Conservation (phyloP, 1,140 invertebrate species). For the Glossosoma conforme region DNA sequence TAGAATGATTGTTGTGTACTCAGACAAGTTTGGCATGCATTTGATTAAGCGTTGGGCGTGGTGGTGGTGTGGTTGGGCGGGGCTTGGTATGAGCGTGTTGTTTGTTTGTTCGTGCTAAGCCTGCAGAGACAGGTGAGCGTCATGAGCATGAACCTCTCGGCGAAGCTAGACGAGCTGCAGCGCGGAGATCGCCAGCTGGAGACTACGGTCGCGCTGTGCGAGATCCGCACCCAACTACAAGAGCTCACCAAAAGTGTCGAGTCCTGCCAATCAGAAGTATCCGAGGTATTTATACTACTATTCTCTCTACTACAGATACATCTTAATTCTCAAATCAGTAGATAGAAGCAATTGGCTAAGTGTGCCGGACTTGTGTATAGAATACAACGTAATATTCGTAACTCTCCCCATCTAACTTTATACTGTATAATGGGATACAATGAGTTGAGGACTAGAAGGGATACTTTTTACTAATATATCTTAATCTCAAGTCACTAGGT, state of each 20-base stretch:
- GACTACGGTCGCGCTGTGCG: constrained; percentile 83
- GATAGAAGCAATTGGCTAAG: too few relatives aligned
- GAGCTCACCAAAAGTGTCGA: constrained; percentile 89
- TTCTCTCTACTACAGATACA: too few relatives aligned
- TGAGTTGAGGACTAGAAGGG: too few relatives aligned
- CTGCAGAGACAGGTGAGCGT: constrained; percentile 93
- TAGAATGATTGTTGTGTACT: constrained; percentile 15
- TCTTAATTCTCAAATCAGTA: too few relatives aligned
- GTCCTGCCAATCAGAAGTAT: constrained; percentile 88
- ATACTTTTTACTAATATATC: too few relatives aligned
- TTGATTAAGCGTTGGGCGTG: neutral
- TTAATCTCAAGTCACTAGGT: too few relatives aligned
- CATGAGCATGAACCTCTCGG: constrained; percentile 91
- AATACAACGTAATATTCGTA: too few relatives aligned
- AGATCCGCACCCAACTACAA: constrained; percentile 84
- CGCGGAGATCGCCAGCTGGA: constrained; percentile 80
- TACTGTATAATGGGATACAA: too few relatives aligned
- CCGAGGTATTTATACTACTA: constrained; percentile 56
- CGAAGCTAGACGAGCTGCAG: constrained; percentile 87
- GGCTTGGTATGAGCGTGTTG: constrained; percentile 4
- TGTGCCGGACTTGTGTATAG: too few relatives aligned
- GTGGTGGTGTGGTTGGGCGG: neutral
- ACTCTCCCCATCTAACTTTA: too few relatives aligned
- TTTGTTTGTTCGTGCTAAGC: constrained; percentile 49
- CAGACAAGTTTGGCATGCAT: constrained; percentile 12